A percentile compares a stretch with the other conserved stretches of the same genome.
Evolutionary conservation across 2,888 invertebrate genomes (phyloP).

Genomic region (Adela reaumurella): DNA sequence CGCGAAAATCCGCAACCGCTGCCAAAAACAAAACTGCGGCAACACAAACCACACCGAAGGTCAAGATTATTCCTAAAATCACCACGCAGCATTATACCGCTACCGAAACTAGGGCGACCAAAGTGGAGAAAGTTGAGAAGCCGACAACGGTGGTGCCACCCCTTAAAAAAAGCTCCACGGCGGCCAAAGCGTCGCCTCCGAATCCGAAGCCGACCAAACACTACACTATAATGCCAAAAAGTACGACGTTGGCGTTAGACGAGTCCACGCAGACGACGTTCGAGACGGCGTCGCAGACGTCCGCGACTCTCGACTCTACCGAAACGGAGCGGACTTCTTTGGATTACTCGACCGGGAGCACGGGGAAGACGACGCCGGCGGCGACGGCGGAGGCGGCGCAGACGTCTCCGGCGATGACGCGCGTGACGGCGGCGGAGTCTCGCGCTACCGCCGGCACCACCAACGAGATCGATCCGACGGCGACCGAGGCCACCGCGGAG

Average conservation of each 20-base stretch:
- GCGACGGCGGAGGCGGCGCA: slow-evolving; percentile 1
- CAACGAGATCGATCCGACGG: slow-evolving; percentile 22
- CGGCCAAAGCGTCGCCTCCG: slow-evolving; percentile 26
- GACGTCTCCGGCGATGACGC: slow-evolving; percentile 20
- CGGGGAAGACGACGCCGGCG: slow-evolving; percentile 2
- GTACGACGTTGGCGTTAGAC: slow-evolving; percentile 30
- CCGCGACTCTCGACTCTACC: slow-evolving; percentile 36
- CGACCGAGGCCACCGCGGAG: slow-evolving; percentile 32
- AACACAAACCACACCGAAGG: slow-evolving; percentile 8
- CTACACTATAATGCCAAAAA: slow-evolving; percentile 49
- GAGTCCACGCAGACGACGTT: slow-evolving; percentile 46
- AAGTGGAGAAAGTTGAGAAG: slow-evolving; percentile 21
- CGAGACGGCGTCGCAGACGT: slow-evolving; percentile 45
- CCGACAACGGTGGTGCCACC: slow-evolving; percentile 15
- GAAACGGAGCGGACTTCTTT: slow-evolving; percentile 31
- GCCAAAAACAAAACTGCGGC: slow-evolving; percentile 11
- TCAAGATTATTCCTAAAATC: slow-evolving; percentile 26
- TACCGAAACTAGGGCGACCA: slow-evolving; percentile 16
- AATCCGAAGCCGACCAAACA: slow-evolving; percentile 43
- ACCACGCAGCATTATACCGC: slow-evolving; percentile 12
- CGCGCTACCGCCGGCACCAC: slow-evolving; percentile 33
- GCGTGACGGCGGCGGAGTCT: slow-evolving; percentile 31
- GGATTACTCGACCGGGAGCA: slow-evolving; percentile 3
- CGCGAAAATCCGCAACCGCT: slow-evolving; percentile 21
- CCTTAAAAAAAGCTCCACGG: slow-evolving; percentile 22